Evolutionary conservation across 2,113 vertebrate genomes (phyloP).

Genomic region (Ceyx cyanopectus): DNA sequence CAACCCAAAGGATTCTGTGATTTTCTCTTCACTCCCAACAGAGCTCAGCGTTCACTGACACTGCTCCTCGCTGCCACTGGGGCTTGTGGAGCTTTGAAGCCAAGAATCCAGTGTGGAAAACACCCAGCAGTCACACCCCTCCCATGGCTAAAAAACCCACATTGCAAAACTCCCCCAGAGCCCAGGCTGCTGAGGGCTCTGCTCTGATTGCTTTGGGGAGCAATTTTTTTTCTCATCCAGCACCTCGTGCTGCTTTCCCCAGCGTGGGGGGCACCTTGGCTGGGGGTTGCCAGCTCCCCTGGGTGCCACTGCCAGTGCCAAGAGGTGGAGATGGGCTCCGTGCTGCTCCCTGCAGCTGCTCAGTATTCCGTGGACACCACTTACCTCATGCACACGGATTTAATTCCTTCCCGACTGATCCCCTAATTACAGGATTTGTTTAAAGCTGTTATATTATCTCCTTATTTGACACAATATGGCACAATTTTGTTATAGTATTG

Average conservation of each 20-base stretch:
- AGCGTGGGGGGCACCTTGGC: rapidly evolving
- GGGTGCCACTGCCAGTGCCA: background rate
- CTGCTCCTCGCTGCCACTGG: rapidly evolving
- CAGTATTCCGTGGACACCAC: slow-evolving; percentile 66
- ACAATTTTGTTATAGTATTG: slow-evolving; percentile 91
- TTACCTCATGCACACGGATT: slow-evolving; percentile 67
- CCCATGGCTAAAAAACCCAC: background rate
- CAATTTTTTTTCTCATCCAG: background rate
- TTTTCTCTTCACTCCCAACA: background rate
- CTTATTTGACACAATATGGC: slow-evolving; percentile 97
- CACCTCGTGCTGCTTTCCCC: background rate
- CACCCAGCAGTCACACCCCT: rapidly evolving
- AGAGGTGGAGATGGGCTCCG: background rate
- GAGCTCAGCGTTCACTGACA: background rate
- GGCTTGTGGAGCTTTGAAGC: background rate
- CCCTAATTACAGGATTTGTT: slow-evolving; percentile 93
- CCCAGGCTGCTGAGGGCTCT: rapidly evolving
- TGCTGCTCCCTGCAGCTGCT: slow-evolving; percentile 51
- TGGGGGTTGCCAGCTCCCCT: background rate
- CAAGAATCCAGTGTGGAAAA: background rate
- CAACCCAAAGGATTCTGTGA: background rate
- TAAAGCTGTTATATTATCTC: slow-evolving; percentile 90
- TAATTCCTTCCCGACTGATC: slow-evolving; percentile 80
- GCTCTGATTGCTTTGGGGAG: no score
- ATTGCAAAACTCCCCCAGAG: background rate